These are phyloP conservation scores for Lutraria lutraria DNA, from an alignment of 2,888 invertebrate genomes.

Conservation along the genomic window DNA sequence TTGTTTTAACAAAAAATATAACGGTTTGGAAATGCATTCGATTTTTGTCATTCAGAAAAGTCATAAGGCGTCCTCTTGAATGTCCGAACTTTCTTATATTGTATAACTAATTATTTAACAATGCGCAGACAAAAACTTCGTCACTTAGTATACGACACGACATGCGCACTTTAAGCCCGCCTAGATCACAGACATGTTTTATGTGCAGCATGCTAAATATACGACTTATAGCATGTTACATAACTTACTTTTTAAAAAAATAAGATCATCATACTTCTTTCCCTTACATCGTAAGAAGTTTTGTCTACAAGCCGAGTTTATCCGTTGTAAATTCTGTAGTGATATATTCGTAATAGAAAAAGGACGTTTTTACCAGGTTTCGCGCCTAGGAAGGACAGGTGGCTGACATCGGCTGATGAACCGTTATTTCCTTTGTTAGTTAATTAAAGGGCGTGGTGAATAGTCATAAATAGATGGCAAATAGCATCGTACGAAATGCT, in stretches of 20 bases:
- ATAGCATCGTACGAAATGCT: not conserved
- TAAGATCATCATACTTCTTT: not conserved
- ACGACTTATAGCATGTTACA: not conserved
- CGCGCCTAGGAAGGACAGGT: conserved; percentile 30
- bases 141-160: too few species aligned
- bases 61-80: too few species aligned
- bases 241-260: not conserved
- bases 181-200: too few species aligned
- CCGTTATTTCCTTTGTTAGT: conserved; percentile 38
- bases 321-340: not conserved
- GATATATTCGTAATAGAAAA: not conserved
- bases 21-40: too few species aligned
- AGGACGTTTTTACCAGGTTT: not conserved
- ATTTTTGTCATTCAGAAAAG: too few species aligned
- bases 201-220: not conserved
- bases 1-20: too few species aligned
- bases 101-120: too few species aligned
- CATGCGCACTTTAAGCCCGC: too few species aligned
- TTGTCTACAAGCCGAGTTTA: not conserved
- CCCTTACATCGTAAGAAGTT: not conserved
- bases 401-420: conserved; percentile 12
- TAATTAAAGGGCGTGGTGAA: conserved; percentile 32
- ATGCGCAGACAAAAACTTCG: too few species aligned
- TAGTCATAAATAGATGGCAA: conserved; percentile 14
- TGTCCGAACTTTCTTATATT: too few species aligned